These are phyloP conservation scores for Anoura caudifer DNA, from an alignment of 2,113 vertebrate genomes.

Conservation along the genomic window DNA sequence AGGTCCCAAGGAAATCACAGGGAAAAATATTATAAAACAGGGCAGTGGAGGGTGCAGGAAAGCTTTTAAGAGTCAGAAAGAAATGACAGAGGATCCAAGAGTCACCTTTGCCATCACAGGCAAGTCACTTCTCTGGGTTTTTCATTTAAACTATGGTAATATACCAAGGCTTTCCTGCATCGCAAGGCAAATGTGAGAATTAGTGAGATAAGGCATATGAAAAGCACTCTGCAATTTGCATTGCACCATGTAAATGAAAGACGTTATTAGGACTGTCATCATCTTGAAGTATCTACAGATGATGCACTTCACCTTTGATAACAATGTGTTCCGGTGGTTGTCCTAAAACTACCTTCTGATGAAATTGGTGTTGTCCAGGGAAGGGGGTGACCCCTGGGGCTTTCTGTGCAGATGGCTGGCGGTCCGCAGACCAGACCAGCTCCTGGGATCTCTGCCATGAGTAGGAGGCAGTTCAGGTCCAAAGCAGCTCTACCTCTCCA, in stretches of 20 bases:
- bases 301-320: neutral
- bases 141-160: neutral
- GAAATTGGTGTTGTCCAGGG: neutral
- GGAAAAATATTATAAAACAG: neutral
- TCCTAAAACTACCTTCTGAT: neutral
- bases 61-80: neutral
- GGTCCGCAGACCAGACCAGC: neutral
- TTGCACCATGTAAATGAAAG: neutral
- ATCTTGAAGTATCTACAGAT: neutral
- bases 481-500: neutral
- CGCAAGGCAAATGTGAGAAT: neutral
- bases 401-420: neutral
- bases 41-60: neutral
- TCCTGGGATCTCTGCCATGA: neutral
- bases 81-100: neutral
- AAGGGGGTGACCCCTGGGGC: neutral
- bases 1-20: neutral
- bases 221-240: neutral
- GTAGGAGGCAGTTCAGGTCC: accelerated
- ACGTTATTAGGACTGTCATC: too few relatives aligned
- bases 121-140: neutral
- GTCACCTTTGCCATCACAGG: neutral
- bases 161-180: neutral
- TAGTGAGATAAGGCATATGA: neutral
- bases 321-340: neutral